These are phyloP conservation scores for Sarcophaga caerulescens DNA, from an alignment of 2,888 invertebrate species.

Conservation along the genomic window DNA sequence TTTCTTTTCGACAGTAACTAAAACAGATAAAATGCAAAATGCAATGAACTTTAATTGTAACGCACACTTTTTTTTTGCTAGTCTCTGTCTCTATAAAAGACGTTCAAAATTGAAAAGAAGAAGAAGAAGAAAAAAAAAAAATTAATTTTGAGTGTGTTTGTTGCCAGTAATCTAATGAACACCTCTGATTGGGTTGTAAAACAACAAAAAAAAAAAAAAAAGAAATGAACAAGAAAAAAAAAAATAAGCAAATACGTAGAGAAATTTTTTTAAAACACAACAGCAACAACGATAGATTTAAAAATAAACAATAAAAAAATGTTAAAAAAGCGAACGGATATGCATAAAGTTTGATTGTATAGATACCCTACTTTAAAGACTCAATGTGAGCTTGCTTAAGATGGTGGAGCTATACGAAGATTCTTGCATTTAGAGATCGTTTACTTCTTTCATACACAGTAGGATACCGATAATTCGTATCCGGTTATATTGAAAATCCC, in stretches of 20 bases:
- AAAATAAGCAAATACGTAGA: not conserved
- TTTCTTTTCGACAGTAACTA: not conserved
- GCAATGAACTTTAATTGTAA: constrained; percentile 58
- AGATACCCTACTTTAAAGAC: constrained; percentile 12
- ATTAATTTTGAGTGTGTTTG: not conserved
- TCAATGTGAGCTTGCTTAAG: not conserved
- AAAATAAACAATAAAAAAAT: constrained; percentile 54
- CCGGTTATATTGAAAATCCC: too few species aligned
- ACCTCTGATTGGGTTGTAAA: not conserved
- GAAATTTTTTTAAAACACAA: not conserved
- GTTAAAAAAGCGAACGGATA: constrained; percentile 6
- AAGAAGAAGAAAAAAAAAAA: not conserved
- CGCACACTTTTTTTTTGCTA: not conserved
- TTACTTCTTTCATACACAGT: too few species aligned
- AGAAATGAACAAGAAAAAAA: too few species aligned
- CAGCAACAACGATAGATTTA: not conserved
- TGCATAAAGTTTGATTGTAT: not conserved
- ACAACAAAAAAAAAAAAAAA: not conserved
- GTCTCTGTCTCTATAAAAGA: not conserved
- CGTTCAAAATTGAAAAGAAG: not conserved
- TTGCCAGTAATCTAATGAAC: not conserved
- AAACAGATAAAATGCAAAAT: constrained; percentile 29
- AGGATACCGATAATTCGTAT: too few species aligned
- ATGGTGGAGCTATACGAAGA: too few species aligned
- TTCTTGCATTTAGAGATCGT: too few species aligned